phyloP scores from a whole-genome alignment of 2,888 invertebrate genomes.

The Latheticus oryzae region DNA sequence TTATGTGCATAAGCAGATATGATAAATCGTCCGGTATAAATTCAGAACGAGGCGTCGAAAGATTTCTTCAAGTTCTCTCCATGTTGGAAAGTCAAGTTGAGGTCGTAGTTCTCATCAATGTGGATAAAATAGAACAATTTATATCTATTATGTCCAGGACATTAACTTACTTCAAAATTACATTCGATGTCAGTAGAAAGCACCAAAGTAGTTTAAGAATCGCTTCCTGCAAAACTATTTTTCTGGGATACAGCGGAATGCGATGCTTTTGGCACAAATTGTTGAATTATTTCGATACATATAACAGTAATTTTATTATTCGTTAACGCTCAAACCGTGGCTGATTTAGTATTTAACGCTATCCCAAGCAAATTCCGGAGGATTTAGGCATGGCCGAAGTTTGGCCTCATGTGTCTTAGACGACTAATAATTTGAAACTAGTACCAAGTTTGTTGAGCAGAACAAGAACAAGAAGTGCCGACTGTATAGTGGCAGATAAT shows the following conservation, averaged over 20 bases:
- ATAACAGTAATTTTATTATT: too few species aligned
- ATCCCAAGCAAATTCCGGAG: too few species aligned
- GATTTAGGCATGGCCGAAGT: constrained; percentile 25
- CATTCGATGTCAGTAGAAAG: constrained; percentile 51
- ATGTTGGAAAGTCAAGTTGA: constrained; percentile 37
- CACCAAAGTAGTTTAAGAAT: constrained; percentile 46
- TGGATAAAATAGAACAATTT: constrained; percentile 57
- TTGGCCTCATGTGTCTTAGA: constrained; percentile 32
- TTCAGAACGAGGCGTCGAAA: constrained; percentile 20
- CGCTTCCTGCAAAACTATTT: constrained; percentile 42
- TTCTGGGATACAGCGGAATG: constrained; percentile 11
- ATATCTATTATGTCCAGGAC: constrained; percentile 60
- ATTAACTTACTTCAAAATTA: constrained; percentile 60
- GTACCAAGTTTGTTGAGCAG: constrained; percentile 30
- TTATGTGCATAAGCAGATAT: constrained; percentile 21
- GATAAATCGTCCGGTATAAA: constrained; percentile 24
- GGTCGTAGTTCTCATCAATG: constrained; percentile 47
- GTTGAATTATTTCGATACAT: constrained; percentile 13
- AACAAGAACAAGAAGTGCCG: constrained; percentile 29
- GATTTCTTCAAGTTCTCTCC: constrained; percentile 27
- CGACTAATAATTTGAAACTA: constrained; percentile 41
- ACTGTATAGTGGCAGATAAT: constrained; percentile 20
- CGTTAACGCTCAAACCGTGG: too few species aligned
- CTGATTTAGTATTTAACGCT: too few species aligned
- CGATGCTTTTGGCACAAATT: constrained; percentile 13